Base-by-base conservation (phyloP, 2,113 vertebrate species). In the Mesitornis unicolor region DNA sequence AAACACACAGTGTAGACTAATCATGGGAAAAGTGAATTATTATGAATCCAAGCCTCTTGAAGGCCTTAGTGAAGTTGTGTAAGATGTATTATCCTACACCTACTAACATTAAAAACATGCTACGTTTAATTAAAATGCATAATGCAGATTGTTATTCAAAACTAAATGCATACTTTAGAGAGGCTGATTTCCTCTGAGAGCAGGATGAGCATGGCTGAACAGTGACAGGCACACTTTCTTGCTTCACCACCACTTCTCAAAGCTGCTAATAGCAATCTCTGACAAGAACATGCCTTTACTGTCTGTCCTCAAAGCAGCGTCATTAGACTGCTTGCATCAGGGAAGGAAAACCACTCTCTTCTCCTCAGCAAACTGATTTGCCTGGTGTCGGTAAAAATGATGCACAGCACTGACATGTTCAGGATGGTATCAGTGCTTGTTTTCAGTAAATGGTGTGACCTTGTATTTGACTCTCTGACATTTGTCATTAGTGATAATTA, bases 221-320 rank as follows among this genome's bases (percentile, higher is more conserved):
- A 56, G n/a, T 2, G 22, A 5, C 4, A 74, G 31, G 3, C 1
- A 1, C 1, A 3, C 6, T 74, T 68, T 45, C 21, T 60, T 89
- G 50, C 28, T 84, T 87, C 57, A 36, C 51, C 36, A 4, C 43
- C 31, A 35, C 43, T 54, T 75, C 21, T 8, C 51, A 5, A 65
- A 40, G 13, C 17, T 28, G 29, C 48, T 70, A 60, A 54, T 40
- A 68, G 14, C 70, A 59, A 8, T 36, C 24, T 87, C 42, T 48
- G 71, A 56, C 38, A 71, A 38, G 38, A 91, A 29, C 38, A 8
- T 11, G 25, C 22, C 42, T 92, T 89, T 77, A 10, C 36, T 77
- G 11, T 40, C 48, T 81, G 3, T 74, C 22, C 31, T 51, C 8
- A 84, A 71, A 77, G 20, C 20, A 40, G 18, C 40, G 51, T 31